Evolutionary conservation across 2,113 vertebrate genomes (phyloP), one percentile per base, ranked within the genome.

Genomic region (Cyphomyrus plagiostoma): DNA sequence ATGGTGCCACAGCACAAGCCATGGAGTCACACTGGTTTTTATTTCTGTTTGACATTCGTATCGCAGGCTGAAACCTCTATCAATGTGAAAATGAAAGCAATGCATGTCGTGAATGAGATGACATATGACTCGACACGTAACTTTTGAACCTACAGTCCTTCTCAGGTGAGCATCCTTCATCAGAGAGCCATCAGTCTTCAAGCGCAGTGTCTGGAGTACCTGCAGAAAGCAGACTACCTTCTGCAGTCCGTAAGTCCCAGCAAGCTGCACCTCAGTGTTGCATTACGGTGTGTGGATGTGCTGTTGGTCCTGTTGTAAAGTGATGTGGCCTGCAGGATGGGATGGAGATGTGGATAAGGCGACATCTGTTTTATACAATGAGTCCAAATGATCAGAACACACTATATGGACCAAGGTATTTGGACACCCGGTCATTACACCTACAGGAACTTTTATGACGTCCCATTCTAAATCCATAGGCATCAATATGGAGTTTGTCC

Each of bases 171-270:
- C 35, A 35, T 82, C 49, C 66, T 94, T 66, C 88, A 92, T 42
- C 95, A 96, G 91, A 94, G 13, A 88, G 91, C 92, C 15, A 26
- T 70, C 35, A 0, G 62, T 17, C 93, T 96, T 83, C 93, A 95
- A 89, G 0, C 0, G 42, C 92, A 95, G 87, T 96, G 95, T 90
- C 94, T 94, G 50, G 95, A 96, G 0, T 89, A 91, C 86, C 94
- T 96, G 90, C 91, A 88, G 82, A 94, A 91, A 62, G 92, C 95
- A 0, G 95, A 95, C 1, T 74, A 56, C 7, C 70, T 91, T 89
- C 88, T 95, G 23, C 94, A 96, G 66, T 53, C 92, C 10, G 95
- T 96, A 91, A 95, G 95, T 84, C 23, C 45, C 7, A 0, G 1
- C 17, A 2, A 48, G 10, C 42, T 84, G 45, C 45, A 3, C 82